These are phyloP conservation scores for Ferdinandea cuprea DNA, from an alignment of 2,888 invertebrate species.

Conservation along the genomic window DNA sequence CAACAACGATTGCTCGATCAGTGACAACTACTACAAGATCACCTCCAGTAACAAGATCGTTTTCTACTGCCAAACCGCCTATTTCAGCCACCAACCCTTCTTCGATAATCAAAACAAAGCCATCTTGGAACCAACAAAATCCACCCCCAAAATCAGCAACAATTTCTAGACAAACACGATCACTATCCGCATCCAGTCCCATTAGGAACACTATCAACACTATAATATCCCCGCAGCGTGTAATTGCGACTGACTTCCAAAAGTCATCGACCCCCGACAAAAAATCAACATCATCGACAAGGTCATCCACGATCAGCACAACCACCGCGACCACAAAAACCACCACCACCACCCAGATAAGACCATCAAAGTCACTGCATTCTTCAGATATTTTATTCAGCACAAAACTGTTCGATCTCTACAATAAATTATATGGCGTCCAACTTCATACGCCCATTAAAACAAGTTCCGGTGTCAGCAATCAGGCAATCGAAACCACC, in stretches of 20 bases:
- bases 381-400: slow-evolving; percentile 29
- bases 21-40: too few species aligned
- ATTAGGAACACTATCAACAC: not conserved
- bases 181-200: slow-evolving; percentile 1
- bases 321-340: too few species aligned
- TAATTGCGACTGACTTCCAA: slow-evolving; percentile 8
- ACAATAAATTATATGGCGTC: slow-evolving; percentile 52
- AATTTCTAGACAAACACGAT: not conserved
- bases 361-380: slow-evolving; percentile 36
- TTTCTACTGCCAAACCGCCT: not conserved
- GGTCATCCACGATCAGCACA: slow-evolving; percentile 20
- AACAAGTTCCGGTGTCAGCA: slow-evolving; percentile 26
- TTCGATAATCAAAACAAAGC: not conserved
- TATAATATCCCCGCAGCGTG: not conserved
- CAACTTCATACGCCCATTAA: slow-evolving; percentile 15
- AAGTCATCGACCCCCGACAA: slow-evolving; percentile 30
- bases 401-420: slow-evolving; percentile 53
- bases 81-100: not conserved
- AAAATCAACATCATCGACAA: slow-evolving; percentile 24
- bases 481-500: slow-evolving; percentile 25
- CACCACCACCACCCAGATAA: slow-evolving; percentile 16
- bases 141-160: slow-evolving; percentile 1
- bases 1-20: too few species aligned
- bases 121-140: not conserved
- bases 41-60: too few species aligned